A percentile compares a stretch with the other conserved stretches of the same genome.
Evolutionary conservation across 2,797 vertebrate genomes (phyloP).

Genomic region (Knipowitschia caucasica): DNA sequence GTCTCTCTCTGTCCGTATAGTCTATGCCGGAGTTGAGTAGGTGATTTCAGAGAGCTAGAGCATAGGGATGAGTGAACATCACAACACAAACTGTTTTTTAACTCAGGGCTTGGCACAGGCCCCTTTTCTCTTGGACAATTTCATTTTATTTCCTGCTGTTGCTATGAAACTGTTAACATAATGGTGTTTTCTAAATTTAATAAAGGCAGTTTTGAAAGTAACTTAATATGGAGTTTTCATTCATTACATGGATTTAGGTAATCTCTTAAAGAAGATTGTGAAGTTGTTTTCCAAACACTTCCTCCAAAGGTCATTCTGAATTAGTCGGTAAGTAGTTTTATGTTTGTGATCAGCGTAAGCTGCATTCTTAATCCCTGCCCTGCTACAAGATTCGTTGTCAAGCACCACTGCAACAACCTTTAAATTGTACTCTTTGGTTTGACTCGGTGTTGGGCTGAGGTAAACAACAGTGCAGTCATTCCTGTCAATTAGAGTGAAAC

Average conservation of each 20-base stretch:
- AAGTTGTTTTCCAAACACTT: conserved; percentile 3
- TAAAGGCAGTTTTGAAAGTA: conserved; percentile 80
- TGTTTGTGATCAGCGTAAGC: conserved; percentile 7
- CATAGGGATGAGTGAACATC: conserved; percentile 36
- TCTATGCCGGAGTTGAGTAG: conserved; percentile 65
- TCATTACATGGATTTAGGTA: conserved; percentile 6
- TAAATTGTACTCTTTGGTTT: background rate
- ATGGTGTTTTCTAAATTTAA: conserved; percentile 86
- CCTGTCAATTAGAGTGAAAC: conserved; percentile 20
- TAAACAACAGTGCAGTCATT: background rate
- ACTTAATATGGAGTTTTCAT: conserved; percentile 31
- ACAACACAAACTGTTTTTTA: conserved; percentile 70
- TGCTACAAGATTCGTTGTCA: conserved; percentile 4
- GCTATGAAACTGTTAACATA: conserved; percentile 78
- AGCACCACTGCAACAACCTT: background rate
- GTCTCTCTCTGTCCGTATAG: conserved; percentile 43
- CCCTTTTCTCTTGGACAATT: conserved; percentile 65
- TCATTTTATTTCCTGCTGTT: conserved; percentile 77
- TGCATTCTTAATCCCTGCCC: conserved; percentile 8
- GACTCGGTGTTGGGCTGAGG: conserved; percentile 2
- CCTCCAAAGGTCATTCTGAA: background rate
- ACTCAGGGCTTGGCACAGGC: conserved; percentile 77
- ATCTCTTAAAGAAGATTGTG: background rate
- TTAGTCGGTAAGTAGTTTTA: conserved; percentile 8
- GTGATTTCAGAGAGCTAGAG: conserved; percentile 45